Conservation (phyloP, 1,140 invertebrate species). For the Brachionus plicatilis region DNA sequence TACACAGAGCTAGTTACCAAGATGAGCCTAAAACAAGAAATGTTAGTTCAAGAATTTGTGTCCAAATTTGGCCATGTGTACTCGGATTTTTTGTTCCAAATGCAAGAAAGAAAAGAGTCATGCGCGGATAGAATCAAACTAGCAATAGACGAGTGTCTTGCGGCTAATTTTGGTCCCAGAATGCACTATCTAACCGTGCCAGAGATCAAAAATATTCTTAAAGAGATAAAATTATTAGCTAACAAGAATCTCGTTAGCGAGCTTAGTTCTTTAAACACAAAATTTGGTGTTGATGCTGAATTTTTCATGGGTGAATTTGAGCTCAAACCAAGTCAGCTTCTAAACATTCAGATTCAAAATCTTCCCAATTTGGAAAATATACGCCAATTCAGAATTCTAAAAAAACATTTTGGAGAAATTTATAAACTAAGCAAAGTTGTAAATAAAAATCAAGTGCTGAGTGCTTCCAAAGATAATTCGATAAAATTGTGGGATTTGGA, state of each 20-base stretch:
- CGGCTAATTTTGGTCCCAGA: background rate
- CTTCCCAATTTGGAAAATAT: background rate
- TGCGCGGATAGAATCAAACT: background rate
- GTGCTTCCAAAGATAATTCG: background rate
- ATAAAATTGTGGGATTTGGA: constrained; percentile 7
- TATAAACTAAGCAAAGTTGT: background rate
- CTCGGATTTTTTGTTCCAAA: background rate
- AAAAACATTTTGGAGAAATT: background rate
- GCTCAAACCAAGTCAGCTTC: background rate
- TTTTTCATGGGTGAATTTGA: background rate
- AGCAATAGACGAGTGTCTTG: background rate
- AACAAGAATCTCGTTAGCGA: background rate
- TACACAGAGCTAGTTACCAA: background rate
- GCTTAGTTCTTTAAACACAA: background rate
- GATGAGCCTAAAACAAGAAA: background rate
- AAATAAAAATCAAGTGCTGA: background rate
- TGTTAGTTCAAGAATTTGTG: background rate
- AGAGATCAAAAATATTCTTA: background rate
- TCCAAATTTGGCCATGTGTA: background rate
- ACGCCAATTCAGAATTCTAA: background rate
- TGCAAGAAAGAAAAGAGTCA: background rate
- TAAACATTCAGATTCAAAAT: background rate
- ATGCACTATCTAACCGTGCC: background rate
- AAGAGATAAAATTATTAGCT: background rate
- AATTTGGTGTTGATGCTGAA: background rate